A percentile compares a stretch with the other conserved stretches of the same genome.
Evolutionary conservation across 2,888 invertebrate genomes (phyloP).

Genomic region (Carabus problematicus): DNA sequence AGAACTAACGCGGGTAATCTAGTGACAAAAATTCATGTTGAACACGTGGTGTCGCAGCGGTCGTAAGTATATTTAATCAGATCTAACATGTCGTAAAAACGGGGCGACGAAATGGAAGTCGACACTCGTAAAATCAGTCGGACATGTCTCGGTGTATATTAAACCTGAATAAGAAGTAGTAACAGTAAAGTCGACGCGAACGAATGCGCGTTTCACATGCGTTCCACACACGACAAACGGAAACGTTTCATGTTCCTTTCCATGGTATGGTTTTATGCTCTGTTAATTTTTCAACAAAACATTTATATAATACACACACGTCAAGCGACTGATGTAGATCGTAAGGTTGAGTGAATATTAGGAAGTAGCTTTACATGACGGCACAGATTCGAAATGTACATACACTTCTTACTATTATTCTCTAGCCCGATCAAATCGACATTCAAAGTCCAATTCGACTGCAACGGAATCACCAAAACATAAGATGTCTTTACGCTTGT

Average conservation of each 20-base stretch:
- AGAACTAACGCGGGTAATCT: constrained; percentile 37
- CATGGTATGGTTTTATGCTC: background rate
- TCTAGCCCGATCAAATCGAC: too few relatives aligned
- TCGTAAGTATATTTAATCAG: constrained; percentile 40
- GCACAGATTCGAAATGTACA: too few relatives aligned
- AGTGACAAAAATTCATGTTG: constrained; percentile 38
- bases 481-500: too few relatives aligned
- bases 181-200: constrained; percentile 2
- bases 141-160: constrained; percentile 38
- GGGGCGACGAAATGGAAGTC: constrained; percentile 29
- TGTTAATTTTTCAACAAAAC: too few relatives aligned
- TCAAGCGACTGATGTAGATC: too few relatives aligned
- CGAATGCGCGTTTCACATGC: constrained; percentile 8
- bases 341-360: too few relatives aligned
- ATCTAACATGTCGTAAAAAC: constrained; percentile 40
- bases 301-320: too few relatives aligned
- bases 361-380: too few relatives aligned
- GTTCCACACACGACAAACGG: background rate
- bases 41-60: constrained; percentile 33
- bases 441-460: too few relatives aligned
- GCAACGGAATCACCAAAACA: too few relatives aligned
- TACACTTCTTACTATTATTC: too few relatives aligned
- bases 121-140: constrained; percentile 36
- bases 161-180: constrained; percentile 21
- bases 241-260: background rate